Conservation (phyloP, 1,140 invertebrate species). For the Bactericera cockerelli region DNA sequence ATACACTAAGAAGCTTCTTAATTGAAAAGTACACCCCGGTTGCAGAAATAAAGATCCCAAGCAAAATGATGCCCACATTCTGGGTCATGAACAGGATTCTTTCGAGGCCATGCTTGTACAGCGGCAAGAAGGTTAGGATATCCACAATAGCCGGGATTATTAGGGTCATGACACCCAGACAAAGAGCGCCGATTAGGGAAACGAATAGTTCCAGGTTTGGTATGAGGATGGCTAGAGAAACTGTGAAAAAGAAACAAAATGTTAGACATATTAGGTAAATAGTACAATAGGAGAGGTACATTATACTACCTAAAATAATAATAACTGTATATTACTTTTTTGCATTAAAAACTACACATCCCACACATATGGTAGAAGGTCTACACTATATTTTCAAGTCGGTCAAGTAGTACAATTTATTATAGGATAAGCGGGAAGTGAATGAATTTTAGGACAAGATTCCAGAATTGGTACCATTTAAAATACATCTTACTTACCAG, state of each 20-base stretch:
- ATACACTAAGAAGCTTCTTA: no score
- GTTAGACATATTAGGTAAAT: background rate
- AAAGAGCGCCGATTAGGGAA: constrained; percentile 64
- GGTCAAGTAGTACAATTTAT: no score
- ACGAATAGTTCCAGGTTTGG: constrained; percentile 74
- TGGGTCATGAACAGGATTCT: constrained; percentile 33
- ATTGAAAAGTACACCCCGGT: constrained; percentile 53
- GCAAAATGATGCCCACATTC: constrained; percentile 38
- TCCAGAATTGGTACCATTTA: no score
- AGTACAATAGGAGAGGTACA: no score
- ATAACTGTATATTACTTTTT: no score
- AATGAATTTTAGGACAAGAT: no score
- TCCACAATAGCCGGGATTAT: constrained; percentile 72
- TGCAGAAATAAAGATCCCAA: constrained; percentile 48
- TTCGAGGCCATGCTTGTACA: constrained; percentile 31
- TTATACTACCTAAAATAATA: no score
- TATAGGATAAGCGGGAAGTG: no score
- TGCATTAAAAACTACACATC: no score
- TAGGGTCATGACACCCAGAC: constrained; percentile 57
- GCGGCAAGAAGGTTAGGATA: constrained; percentile 43
- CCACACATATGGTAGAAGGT: no score
- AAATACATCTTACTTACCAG: constrained; percentile 74
- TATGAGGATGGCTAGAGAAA: constrained; percentile 53
- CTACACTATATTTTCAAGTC: no score
- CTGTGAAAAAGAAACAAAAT: constrained; percentile 35